These are phyloP conservation scores for Hartigia nigra DNA, from an alignment of 2,888 invertebrate genomes.

Conservation along the genomic window DNA sequence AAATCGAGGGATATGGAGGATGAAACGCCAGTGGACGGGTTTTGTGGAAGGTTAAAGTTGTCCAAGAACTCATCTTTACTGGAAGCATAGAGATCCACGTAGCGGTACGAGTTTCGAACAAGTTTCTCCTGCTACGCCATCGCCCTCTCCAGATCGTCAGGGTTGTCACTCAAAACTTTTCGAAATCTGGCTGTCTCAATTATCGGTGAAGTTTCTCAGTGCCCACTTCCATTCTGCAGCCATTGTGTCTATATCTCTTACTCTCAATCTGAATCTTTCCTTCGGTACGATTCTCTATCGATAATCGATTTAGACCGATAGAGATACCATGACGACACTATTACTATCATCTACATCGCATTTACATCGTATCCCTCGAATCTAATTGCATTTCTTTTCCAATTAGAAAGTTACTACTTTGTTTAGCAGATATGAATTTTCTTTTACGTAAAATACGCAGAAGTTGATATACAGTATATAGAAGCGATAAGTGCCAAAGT, in stretches of 20 bases:
- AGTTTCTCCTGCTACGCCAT: not conserved
- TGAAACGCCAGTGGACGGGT: not conserved
- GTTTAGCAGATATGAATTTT: not conserved
- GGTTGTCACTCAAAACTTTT: slow-evolving; percentile 7
- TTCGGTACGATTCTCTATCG: not conserved
- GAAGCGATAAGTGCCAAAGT: not conserved
- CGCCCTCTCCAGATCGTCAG: not conserved
- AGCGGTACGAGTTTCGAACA: slow-evolving; percentile 1
- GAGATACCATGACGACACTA: not conserved
- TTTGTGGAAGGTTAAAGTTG: not conserved
- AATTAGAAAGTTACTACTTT: not conserved
- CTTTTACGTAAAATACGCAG: not conserved
- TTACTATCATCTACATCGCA: not conserved
- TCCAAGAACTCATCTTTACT: not conserved
- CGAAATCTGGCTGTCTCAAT: slow-evolving; percentile 7
- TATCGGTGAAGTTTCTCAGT: not conserved
- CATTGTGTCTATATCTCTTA: not conserved
- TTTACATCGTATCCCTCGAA: not conserved
- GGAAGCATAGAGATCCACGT: not conserved
- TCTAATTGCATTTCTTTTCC: not conserved
- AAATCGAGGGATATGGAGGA: slow-evolving; percentile 1
- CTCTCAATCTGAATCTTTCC: not conserved
- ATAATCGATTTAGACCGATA: not conserved
- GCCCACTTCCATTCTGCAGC: not conserved
- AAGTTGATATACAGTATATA: not conserved